Conservation (phyloP, 2,888 invertebrate species). For the Athrips mouffetella region DNA sequence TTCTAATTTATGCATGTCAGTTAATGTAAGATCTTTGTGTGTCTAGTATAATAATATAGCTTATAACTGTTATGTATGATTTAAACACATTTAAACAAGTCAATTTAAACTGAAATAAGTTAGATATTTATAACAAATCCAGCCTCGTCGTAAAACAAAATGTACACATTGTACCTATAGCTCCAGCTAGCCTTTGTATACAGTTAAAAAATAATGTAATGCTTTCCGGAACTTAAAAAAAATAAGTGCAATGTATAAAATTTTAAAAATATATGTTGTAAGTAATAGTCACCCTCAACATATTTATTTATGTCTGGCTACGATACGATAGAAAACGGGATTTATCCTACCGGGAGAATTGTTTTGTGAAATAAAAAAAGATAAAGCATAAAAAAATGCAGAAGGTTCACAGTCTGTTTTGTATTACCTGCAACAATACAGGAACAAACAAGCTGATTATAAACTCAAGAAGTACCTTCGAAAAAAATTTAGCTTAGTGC, state of each 20-base stretch:
- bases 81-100: conserved; percentile 31
- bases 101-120: conserved; percentile 37
- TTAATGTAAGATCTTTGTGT: conserved; percentile 43
- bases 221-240: neutral
- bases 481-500: neutral
- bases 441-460: too few species aligned
- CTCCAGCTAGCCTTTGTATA: neutral
- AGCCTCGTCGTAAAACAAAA: conserved; percentile 17
- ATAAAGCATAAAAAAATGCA: too few species aligned
- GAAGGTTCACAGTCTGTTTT: too few species aligned
- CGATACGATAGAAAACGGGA: too few species aligned
- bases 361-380: too few species aligned
- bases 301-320: too few species aligned
- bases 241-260: neutral
- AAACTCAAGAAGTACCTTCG: too few species aligned
- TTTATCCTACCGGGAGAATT: too few species aligned
- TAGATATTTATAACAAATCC: conserved; percentile 25
- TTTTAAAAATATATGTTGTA: neutral
- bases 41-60: conserved; percentile 35
- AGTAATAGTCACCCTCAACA: neutral
- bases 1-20: conserved; percentile 58
- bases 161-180: neutral
- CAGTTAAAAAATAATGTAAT: neutral
- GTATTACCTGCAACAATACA: too few species aligned
- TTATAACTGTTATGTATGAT: conserved; percentile 27